These are phyloP conservation scores for Irena cyanogastra DNA, from an alignment of 2,113 vertebrate species.

Conservation along the genomic window DNA sequence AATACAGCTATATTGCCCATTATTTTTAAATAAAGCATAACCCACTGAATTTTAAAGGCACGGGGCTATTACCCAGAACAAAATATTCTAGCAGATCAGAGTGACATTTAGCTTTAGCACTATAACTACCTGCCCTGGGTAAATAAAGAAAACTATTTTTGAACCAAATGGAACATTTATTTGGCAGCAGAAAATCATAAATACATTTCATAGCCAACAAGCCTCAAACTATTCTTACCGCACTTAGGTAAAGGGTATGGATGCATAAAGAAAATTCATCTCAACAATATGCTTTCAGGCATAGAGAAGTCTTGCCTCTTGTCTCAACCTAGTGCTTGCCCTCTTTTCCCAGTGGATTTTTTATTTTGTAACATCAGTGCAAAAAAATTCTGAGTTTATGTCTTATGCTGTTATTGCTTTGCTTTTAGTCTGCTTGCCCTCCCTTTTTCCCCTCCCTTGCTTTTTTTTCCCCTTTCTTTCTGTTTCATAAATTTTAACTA, in stretches of 20 bases:
- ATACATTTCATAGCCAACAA: not conserved
- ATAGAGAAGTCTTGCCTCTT: not conserved
- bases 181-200: constrained; percentile 6
- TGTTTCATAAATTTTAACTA: not conserved
- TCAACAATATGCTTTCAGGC: not conserved
- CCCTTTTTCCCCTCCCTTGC: fast-evolving
- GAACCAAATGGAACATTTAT: not conserved
- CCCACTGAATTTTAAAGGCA: constrained; percentile 30
- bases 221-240: not conserved
- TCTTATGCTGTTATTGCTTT: not conserved
- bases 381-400: not conserved
- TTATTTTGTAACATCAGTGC: not conserved
- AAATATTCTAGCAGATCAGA: constrained; percentile 16
- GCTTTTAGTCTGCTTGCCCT: not conserved
- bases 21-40: constrained; percentile 57
- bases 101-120: not conserved
- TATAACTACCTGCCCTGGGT: not conserved
- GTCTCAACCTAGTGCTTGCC: not conserved
- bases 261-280: constrained; percentile 15
- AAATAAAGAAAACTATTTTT: constrained; percentile 29
- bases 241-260: not conserved
- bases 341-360: not conserved
- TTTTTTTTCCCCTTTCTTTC: not conserved
- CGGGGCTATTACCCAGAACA: not conserved
- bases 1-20: constrained; percentile 26